Percentiles rank a stretch among this genome's conserved stretches.
phyloP scores from a whole-genome alignment of 1,140 invertebrate species.

The Ceratina australensis region DNA sequence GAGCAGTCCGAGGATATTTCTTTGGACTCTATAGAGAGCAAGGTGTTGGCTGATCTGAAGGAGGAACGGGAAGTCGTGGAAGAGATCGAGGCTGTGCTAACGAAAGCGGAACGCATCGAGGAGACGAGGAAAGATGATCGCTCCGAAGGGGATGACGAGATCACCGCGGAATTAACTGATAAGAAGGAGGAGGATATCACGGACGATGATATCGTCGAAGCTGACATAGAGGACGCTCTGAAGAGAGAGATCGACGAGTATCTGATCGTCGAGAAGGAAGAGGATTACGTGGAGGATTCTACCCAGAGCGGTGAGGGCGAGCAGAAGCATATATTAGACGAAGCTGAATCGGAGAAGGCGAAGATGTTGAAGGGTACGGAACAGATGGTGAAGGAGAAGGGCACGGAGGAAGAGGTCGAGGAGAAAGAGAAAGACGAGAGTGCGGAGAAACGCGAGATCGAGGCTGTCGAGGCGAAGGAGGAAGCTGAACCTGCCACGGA shows the following conservation, averaged over 20 bases:
- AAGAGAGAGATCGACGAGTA: slow-evolving; percentile 87
- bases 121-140: slow-evolving; percentile 78
- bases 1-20: slow-evolving; percentile 83
- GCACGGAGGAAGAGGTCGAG: slow-evolving; percentile 76
- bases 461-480: slow-evolving; percentile 82
- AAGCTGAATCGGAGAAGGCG: slow-evolving; percentile 86
- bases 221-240: slow-evolving; percentile 82
- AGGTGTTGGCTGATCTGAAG: slow-evolving; percentile 87
- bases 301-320: slow-evolving; percentile 86
- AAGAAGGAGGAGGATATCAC: slow-evolving; percentile 83
- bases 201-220: slow-evolving; percentile 82
- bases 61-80: slow-evolving; percentile 90
- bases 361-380: slow-evolving; percentile 62
- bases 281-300: slow-evolving; percentile 85
- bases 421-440: slow-evolving; percentile 76
- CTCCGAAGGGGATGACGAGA: slow-evolving; percentile 79
- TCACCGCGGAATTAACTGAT: slow-evolving; percentile 82
- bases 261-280: slow-evolving; percentile 91
- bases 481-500: slow-evolving; percentile 57
- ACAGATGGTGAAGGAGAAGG: slow-evolving; percentile 75
- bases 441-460: slow-evolving; percentile 66
- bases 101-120: slow-evolving; percentile 82
- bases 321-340: slow-evolving; percentile 86
- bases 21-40: slow-evolving; percentile 87
- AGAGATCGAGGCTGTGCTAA: slow-evolving; percentile 89